Conservation (phyloP, 2,888 invertebrate species). For the Fragum sueziense region DNA sequence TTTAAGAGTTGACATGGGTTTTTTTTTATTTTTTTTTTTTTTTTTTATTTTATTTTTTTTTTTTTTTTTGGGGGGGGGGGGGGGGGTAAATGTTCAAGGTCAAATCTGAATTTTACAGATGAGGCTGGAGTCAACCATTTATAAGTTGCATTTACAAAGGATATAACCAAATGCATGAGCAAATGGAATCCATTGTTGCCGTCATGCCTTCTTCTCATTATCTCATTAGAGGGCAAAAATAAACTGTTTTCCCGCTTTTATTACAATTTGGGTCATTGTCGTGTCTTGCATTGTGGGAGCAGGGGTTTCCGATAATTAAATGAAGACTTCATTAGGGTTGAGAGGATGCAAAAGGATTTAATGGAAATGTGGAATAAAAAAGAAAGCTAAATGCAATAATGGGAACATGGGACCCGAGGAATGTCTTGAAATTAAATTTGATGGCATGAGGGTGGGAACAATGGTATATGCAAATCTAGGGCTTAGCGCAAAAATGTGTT, state of each 20-base stretch:
- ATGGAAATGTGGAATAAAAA: constrained; percentile 18
- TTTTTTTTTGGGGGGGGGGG: no score
- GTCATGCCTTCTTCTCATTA: neutral
- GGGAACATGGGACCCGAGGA: constrained; percentile 9
- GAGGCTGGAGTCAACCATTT: no score
- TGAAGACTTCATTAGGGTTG: constrained; percentile 20
- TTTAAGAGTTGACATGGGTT: no score
- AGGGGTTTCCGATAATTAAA: constrained; percentile 7
- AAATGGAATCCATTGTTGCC: neutral
- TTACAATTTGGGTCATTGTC: constrained; percentile 18
- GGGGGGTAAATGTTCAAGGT: no score
- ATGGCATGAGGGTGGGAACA: neutral
- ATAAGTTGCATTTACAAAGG: no score
- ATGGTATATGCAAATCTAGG: constrained; percentile 2
- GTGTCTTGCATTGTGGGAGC: constrained; percentile 5
- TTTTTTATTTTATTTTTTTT: no score
- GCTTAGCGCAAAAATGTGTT: no score
- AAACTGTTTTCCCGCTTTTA: constrained; percentile 15
- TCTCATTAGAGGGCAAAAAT: constrained; percentile 14
- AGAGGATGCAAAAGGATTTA: constrained; percentile 15
- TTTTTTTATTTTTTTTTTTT: neutral
- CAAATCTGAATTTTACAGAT: no score
- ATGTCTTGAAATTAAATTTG: constrained; percentile 14
- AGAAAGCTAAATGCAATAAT: constrained; percentile 24
- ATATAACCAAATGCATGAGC: no score